phyloP scores from a whole-genome alignment of 2,888 invertebrate species.

The Tuberolachnus salignus region DNA sequence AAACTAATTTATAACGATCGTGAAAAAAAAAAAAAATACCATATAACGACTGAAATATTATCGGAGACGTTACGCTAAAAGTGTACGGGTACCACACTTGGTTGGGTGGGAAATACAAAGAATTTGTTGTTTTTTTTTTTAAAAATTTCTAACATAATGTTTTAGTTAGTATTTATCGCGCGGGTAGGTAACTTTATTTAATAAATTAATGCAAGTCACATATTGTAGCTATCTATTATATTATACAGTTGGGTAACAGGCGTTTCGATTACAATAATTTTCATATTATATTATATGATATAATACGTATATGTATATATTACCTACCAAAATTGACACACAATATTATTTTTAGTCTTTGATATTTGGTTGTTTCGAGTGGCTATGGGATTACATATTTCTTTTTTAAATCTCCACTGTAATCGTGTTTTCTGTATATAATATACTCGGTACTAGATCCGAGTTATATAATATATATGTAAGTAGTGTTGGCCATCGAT shows the following conservation, averaged over 20 bases:
- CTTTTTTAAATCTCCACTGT: background rate
- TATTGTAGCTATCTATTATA: background rate
- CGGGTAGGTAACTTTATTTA: background rate
- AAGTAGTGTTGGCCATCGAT: too few relatives aligned
- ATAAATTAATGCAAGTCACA: background rate
- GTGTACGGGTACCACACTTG: background rate
- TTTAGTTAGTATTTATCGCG: too few relatives aligned
- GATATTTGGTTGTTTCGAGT: conserved; percentile 5
- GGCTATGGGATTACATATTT: background rate
- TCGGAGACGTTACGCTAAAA: background rate
- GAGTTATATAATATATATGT: too few relatives aligned
- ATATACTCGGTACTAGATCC: too few relatives aligned
- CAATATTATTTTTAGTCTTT: conserved; percentile 20
- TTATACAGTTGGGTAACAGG: background rate
- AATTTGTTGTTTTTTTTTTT: background rate
- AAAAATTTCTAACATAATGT: background rate
- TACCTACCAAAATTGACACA: conserved; percentile 40
- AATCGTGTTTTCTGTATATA: too few relatives aligned
- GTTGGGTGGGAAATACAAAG: background rate
- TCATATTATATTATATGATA: background rate
- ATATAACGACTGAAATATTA: background rate
- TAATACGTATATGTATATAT: background rate
- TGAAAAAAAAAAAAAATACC: too few relatives aligned
- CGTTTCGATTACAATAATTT: too few relatives aligned
- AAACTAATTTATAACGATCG: too few relatives aligned